Conservation (phyloP, 2,888 invertebrate genomes). For the Enchytraeus crypticus region DNA sequence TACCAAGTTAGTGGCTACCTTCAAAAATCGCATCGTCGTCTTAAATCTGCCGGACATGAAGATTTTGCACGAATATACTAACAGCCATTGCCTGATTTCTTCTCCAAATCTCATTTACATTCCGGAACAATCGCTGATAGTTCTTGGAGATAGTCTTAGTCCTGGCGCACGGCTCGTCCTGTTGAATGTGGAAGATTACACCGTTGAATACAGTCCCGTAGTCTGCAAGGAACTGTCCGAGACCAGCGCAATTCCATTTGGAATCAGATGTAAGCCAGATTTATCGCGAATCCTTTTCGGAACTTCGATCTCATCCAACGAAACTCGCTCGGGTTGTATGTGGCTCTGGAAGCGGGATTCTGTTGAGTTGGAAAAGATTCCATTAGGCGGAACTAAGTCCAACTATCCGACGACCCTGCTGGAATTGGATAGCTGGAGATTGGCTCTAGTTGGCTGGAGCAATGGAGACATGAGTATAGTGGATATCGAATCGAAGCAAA, state of each 20-base stretch:
- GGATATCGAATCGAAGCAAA: background rate
- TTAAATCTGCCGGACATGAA: constrained; percentile 3
- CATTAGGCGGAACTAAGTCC: constrained; percentile 1
- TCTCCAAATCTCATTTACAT: background rate
- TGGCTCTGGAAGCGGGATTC: constrained; percentile 5
- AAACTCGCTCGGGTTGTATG: background rate
- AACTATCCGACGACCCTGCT: constrained; percentile 2
- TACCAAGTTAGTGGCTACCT: constrained; percentile 8
- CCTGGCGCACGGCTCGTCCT: background rate
- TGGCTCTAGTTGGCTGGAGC: constrained; percentile 17
- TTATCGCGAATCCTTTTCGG: constrained; percentile 4
- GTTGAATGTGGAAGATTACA: constrained; percentile 1
- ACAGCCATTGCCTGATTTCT: background rate
- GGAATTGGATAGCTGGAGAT: constrained; percentile 8
- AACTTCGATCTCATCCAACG: background rate
- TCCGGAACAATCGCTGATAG: background rate
- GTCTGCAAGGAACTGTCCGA: background rate
- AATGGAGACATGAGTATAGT: constrained; percentile 15
- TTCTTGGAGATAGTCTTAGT: background rate
- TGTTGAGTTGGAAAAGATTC: background rate
- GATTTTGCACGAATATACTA: background rate
- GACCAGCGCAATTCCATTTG: constrained; percentile 1
- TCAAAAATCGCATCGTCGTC: constrained; percentile 8
- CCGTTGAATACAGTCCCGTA: background rate
- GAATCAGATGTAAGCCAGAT: background rate